These are phyloP conservation scores for Melipona bicolor DNA, from an alignment of 2,888 invertebrate species.

Conservation along the genomic window DNA sequence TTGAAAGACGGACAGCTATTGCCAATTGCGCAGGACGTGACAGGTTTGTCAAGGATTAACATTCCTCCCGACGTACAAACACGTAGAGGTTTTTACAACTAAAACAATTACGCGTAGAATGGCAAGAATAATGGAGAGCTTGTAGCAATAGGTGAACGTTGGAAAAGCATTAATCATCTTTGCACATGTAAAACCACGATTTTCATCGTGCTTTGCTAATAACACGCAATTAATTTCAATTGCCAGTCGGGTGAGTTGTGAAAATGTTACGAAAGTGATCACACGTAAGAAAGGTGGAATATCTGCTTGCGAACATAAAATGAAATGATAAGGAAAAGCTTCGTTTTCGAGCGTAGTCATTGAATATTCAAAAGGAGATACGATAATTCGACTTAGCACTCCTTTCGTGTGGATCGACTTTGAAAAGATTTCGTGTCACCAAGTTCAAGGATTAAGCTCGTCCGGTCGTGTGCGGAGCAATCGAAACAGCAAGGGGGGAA, in stretches of 20 bases:
- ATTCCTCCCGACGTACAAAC: background rate
- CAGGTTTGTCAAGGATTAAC: slow-evolving; percentile 10
- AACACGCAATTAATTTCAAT: slow-evolving; percentile 61
- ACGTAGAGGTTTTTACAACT: background rate
- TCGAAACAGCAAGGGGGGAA: slow-evolving; percentile 6
- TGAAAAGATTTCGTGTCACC: slow-evolving; percentile 1
- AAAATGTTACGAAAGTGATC: background rate
- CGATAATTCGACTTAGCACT: background rate
- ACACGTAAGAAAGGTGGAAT: background rate
- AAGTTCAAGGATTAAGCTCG: slow-evolving; percentile 30
- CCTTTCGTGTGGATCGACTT: slow-evolving; percentile 5
- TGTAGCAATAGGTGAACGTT: slow-evolving; percentile 19
- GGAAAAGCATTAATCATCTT: slow-evolving; percentile 44
- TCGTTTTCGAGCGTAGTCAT: background rate
- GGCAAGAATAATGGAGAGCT: slow-evolving; percentile 21
- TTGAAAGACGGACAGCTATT: background rate
- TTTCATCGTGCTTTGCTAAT: slow-evolving; percentile 28
- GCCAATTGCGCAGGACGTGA: background rate
- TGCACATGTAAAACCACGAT: slow-evolving; percentile 11
- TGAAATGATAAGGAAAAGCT: slow-evolving; percentile 1
- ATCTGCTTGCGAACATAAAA: background rate
- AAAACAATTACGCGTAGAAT: background rate
- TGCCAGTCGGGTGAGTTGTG: slow-evolving; percentile 12
- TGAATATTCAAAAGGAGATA: slow-evolving; percentile 9
- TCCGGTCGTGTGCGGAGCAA: background rate